Evolutionary conservation across 2,797 vertebrate species (phyloP), one percentile per base, ranked within the genome.

Genomic region (Oreonectes daqikongensis): DNA sequence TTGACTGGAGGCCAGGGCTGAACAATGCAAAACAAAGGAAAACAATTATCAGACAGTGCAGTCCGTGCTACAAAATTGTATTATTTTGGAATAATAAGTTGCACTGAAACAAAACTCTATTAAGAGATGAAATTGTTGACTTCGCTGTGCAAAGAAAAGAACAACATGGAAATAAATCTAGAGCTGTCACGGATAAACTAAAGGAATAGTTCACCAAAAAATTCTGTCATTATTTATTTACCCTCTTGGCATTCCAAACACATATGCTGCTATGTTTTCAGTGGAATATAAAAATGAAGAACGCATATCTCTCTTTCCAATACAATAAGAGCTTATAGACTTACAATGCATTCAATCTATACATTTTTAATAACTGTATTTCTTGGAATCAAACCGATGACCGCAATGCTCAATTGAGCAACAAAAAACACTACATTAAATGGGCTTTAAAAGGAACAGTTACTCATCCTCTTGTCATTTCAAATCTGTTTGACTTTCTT

Each of bases 141-240:
- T 66, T 57, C 28, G 18, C 57, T 46, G 10, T 32, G 64, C 30
- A 22, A 53, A 73, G 18, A 64, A 22, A 22, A 35, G 26, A 28
- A 57, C 55, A 61, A 52, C 22, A 66, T 59, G 59, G n/a, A 59
- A 59, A 26, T 46, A 65, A 72, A 73, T 59, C 20, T 17, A 69
- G 12, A 35, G 55, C 50, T 79, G 66, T 35, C 46, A 72, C 26
- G 75, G 63, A 15, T 46, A 40, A 40, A 61, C 69, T 73, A 77
- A 42, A n/a, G 22, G 71, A 82, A 15, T 55, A 26, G 55, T 57
- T 28, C 15, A 28, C 24, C 24, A 1, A 28, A 17, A 30, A 15
- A 57, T 28, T 2, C 22, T 57, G 6, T 28, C 5, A 30, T 57
- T 57, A 17, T 57, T 57, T 30, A 57, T 26, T 28, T 17, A 26